Percentiles rank a stretch among this genome's conserved stretches.
Conservation (phyloP, 2,113 vertebrate genomes). For the Catharus minimus region DNA sequence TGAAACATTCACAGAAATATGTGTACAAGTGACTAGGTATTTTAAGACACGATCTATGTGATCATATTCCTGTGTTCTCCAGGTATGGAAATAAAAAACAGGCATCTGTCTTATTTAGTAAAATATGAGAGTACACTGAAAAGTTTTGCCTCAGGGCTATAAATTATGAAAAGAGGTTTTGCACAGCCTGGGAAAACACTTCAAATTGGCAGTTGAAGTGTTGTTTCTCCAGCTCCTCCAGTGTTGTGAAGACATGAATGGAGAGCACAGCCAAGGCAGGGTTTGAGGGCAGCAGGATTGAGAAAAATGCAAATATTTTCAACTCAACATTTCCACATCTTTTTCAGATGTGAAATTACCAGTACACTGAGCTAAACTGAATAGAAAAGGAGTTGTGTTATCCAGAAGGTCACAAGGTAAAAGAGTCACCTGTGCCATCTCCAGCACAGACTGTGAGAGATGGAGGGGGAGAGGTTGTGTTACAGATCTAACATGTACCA, state of each 20-base stretch:
- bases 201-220: not conserved
- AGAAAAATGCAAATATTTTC: not conserved
- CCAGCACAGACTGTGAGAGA: accelerated
- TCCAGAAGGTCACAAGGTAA: not conserved
- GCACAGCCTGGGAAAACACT: not conserved
- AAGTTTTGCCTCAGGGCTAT: not conserved
- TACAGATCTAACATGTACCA: not conserved
- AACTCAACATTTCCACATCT: not conserved
- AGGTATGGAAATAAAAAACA: not conserved
- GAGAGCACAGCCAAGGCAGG: not conserved
- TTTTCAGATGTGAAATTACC: not conserved
- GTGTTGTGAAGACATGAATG: not conserved
- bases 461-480: accelerated
- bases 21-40: not conserved
- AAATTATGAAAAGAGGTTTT: not conserved
- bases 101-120: not conserved
- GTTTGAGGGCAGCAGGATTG: not conserved
- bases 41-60: not conserved
- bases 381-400: not conserved
- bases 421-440: not conserved
- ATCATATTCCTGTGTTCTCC: not conserved
- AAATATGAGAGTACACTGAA: not conserved
- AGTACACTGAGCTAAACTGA: not conserved
- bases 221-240: not conserved
- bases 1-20: not conserved